A percentile compares a stretch with the other conserved stretches of the same genome.
Conservation (phyloP, 2,888 invertebrate genomes). For the Conchocele bisecta region DNA sequence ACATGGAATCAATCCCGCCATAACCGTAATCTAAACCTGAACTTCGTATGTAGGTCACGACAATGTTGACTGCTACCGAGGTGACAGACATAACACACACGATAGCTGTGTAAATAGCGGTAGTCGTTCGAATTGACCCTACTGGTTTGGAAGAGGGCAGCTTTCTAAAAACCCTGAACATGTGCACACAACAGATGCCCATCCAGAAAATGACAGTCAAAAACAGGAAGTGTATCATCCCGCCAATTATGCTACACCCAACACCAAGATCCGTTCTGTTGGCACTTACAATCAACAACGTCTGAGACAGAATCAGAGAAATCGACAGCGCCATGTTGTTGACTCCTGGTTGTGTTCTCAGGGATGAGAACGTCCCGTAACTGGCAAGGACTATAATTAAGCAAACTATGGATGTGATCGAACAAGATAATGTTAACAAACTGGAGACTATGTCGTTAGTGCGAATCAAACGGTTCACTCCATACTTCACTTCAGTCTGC, state of each 20-base stretch:
- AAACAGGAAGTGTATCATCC: background rate
- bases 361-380: background rate
- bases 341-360: constrained; percentile 8
- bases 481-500: too few relatives aligned
- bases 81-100: background rate
- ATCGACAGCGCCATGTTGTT: background rate
- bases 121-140: too few relatives aligned
- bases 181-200: constrained; percentile 1
- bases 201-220: background rate
- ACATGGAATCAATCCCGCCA: background rate
- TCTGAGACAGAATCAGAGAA: background rate
- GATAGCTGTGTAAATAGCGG: too few relatives aligned
- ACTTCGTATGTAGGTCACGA: background rate
- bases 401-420: background rate
- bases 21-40: background rate
- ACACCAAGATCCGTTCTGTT: background rate
- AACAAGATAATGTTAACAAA: too few relatives aligned
- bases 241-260: background rate
- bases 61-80: background rate
- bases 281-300: background rate
- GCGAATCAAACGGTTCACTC: too few relatives aligned
- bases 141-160: too few relatives aligned
- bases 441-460: too few relatives aligned
- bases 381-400: background rate
- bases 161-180: background rate